These are phyloP conservation scores for Psettodes erumei DNA, from an alignment of 2,113 vertebrate genomes.

Conservation along the genomic window DNA sequence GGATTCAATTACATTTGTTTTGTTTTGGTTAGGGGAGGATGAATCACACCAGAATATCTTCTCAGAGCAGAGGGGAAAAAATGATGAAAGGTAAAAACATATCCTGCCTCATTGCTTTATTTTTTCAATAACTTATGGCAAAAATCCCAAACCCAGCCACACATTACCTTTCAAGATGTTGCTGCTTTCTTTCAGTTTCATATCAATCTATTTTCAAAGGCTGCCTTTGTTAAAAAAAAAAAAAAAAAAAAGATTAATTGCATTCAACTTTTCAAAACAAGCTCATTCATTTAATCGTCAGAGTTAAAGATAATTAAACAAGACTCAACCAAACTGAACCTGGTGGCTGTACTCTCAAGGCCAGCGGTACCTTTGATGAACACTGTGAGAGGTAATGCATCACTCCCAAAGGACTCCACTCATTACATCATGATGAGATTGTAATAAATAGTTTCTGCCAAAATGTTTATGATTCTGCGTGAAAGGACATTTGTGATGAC, in stretches of 20 bases:
- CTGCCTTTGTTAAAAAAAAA: background rate
- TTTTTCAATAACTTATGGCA: constrained; percentile 3
- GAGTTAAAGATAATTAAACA: constrained; percentile 25
- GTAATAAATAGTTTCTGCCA: constrained; percentile 18
- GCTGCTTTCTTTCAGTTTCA: constrained; percentile 11
- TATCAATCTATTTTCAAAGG: constrained; percentile 10
- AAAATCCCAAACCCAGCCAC: background rate
- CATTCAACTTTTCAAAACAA: constrained; percentile 45
- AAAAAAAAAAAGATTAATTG: constrained; percentile 36
- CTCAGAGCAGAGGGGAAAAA: background rate
- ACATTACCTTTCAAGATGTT: constrained; percentile 9
- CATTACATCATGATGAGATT: constrained; percentile 26
- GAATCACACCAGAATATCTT: constrained; percentile 7
- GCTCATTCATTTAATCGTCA: constrained; percentile 30
- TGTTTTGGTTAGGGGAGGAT: constrained; percentile 40
- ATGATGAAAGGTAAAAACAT: constrained; percentile 40
- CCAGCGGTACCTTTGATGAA: constrained; percentile 32
- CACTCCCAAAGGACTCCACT: background rate
- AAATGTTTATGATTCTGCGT: constrained; percentile 3
- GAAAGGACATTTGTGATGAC: no score
- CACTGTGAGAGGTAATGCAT: constrained; percentile 28
- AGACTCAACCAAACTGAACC: constrained; percentile 29
- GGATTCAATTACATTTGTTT: constrained; percentile 50
- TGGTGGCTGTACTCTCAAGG: constrained; percentile 38
- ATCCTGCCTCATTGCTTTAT: constrained; percentile 15